Evolutionary conservation across 23 tunicate species (phyloP), one percentile per base, ranked within the genome.

Genomic region (Oikopleura dioica): DNA sequence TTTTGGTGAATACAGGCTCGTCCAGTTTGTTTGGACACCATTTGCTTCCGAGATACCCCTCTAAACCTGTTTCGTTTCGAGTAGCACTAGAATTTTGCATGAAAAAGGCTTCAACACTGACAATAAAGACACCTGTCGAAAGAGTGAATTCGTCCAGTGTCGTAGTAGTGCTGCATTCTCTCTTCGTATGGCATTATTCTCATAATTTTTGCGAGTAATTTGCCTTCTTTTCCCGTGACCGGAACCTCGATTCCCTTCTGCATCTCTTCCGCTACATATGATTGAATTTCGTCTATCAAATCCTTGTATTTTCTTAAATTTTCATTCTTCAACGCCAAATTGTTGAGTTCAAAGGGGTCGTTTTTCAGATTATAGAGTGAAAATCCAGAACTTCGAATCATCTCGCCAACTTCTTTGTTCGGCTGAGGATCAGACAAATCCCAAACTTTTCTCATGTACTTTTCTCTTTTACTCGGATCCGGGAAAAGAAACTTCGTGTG

Each of bases 141-240:
- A n/a, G n/a, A n/a, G n/a, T n/a, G n/a, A n/a, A n/a, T n/a, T n/a
- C 72, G 72, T 21, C 72, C 72, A 63, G 32, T 63, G 16, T 63
- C 72, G 33, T 63, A 31, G 33, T 12, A 63, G 33, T 12, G 26
- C 2, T 63, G 16, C 4, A 63, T 31, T 24, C 72, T 24, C 29
- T 63, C 72, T 28, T 23, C 72, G 30, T 23, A 12, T 2, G 33
- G 2, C 72, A 63, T 16, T 28, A 12, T 63, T 24, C 4, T 12
- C 33, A 63, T 63, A 21, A 63, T 63, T 23, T 31, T 24, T 63
- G 16, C 26, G 33, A 63, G 2, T 28, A 63, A 63, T 28, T 63
- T 63, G 2, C 72, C 72, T 28, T 21, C 5, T 63, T 63, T 63
- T 16, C 72, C 72, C 16, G 72, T 63, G 33, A 63, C 26, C 33